A percentile compares a stretch with the other conserved stretches of the same genome.
These are phyloP conservation scores for Bradypodion ventrale DNA, from an alignment of 2,797 vertebrate species.

Conservation along the genomic window DNA sequence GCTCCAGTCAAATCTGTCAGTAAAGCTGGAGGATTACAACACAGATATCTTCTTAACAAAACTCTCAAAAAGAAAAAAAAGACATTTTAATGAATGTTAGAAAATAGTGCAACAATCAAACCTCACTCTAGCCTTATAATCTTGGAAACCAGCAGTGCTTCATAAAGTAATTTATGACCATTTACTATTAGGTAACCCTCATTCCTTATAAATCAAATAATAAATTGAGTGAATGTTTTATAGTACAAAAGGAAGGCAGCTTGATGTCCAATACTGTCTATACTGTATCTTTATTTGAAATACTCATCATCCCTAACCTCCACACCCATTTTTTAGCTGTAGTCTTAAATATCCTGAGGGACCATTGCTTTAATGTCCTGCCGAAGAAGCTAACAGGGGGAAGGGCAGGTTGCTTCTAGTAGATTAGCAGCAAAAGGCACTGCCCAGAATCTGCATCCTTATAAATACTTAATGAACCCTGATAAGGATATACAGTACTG, in stretches of 20 bases:
- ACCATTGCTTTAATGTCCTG: too few relatives aligned
- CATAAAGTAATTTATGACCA: neutral
- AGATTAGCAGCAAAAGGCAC: neutral
- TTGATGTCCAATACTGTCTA: too few relatives aligned
- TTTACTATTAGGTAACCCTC: neutral
- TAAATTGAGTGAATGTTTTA: fast-evolving
- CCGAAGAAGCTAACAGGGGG: neutral
- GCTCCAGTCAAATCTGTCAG: neutral
- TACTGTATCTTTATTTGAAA: too few relatives aligned
- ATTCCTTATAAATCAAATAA: conserved; percentile 3
- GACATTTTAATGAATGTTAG: neutral
- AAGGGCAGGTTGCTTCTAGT: fast-evolving
- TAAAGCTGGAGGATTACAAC: neutral
- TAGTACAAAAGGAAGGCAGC: neutral
- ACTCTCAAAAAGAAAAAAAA: neutral
- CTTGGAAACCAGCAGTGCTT: too few relatives aligned
- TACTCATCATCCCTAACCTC: too few relatives aligned
- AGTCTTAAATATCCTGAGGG: too few relatives aligned
- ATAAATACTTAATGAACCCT: neutral
- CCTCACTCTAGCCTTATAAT: neutral
- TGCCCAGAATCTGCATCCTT: neutral
- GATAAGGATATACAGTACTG: neutral
- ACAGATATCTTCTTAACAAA: neutral
- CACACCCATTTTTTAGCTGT: too few relatives aligned
- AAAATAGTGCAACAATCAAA: neutral